phyloP scores from a whole-genome alignment of 2,888 invertebrate species.

The Eutolmus rufibarbis region DNA sequence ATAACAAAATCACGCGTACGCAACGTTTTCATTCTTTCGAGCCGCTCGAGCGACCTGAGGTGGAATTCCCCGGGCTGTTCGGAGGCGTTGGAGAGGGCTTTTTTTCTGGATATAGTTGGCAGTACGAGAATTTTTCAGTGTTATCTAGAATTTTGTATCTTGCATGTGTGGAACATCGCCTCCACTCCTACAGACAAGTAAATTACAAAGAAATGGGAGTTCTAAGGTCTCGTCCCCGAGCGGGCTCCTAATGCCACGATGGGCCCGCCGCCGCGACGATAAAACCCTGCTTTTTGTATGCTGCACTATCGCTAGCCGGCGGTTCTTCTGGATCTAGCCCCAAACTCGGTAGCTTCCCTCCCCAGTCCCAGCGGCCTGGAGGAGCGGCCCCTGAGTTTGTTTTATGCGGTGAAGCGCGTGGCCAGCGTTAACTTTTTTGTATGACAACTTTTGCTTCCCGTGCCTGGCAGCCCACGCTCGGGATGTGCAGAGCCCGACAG shows the following conservation, averaged over 20 bases:
- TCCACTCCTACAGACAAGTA: neutral
- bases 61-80: neutral
- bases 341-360: neutral
- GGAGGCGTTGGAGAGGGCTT: neutral
- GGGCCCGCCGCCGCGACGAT: neutral
- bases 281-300: neutral
- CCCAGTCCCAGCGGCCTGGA: too few species aligned
- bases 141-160: neutral
- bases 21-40: neutral
- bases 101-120: neutral
- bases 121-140: neutral
- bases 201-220: neutral
- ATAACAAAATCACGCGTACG: neutral
- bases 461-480: neutral
- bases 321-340: neutral
- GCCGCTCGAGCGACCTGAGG: neutral
- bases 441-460: neutral
- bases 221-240: neutral
- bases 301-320: neutral
- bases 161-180: neutral
- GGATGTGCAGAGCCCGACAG: neutral
- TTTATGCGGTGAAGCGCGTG: neutral
- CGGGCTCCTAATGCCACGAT: neutral
- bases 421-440: neutral
- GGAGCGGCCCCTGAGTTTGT: neutral